Percentiles rank a stretch among this genome's conserved stretches.
These are phyloP conservation scores for Tetraneura akinire DNA, from an alignment of 1,140 invertebrate genomes.

Conservation along the genomic window DNA sequence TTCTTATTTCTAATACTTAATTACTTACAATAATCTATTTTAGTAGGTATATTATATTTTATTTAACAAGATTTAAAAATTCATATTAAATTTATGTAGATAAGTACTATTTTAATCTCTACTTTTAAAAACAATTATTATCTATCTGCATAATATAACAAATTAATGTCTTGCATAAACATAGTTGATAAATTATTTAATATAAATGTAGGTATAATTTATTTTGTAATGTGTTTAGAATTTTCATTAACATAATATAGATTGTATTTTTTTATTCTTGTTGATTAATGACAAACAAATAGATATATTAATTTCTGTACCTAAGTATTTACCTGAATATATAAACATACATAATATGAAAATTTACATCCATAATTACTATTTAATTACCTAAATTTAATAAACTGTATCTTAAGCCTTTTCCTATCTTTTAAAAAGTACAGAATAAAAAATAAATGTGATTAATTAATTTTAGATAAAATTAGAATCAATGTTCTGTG, in stretches of 20 bases:
- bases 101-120: too few relatives aligned
- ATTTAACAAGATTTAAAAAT: too few relatives aligned
- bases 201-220: too few relatives aligned
- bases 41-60: too few relatives aligned
- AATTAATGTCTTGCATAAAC: too few relatives aligned
- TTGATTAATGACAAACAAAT: background rate
- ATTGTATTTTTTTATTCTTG: background rate
- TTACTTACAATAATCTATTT: too few relatives aligned
- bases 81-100: too few relatives aligned
- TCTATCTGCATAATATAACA: too few relatives aligned
- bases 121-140: too few relatives aligned
- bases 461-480: background rate
- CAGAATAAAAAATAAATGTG: background rate
- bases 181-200: too few relatives aligned
- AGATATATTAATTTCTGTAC: background rate
- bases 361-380: background rate
- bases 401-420: background rate
- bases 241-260: background rate
- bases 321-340: background rate
- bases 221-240: background rate
- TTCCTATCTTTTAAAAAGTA: background rate
- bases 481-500: background rate
- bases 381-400: background rate
- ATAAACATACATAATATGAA: background rate
- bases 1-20: too few relatives aligned